Evolutionary conservation across 2,113 vertebrate species (phyloP).

Genomic region (Motacilla tschutschensis): DNA sequence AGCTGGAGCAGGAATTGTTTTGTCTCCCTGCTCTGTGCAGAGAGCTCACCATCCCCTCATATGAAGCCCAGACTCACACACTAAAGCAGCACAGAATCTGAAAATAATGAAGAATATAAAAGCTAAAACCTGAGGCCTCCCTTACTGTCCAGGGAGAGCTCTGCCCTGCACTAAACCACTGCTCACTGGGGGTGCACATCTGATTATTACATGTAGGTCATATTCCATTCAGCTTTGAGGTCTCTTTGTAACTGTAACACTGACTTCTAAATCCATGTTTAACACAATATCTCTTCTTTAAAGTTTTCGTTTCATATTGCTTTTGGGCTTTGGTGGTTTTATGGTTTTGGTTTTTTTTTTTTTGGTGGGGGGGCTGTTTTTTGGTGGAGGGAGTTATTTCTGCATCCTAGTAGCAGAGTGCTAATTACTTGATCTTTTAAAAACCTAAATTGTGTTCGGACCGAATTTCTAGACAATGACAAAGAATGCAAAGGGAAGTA

Average conservation of each 20-base stretch:
- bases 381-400: background rate
- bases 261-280: background rate
- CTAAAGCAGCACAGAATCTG: background rate
- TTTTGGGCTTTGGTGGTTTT: background rate
- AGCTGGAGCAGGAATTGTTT: too few species aligned
- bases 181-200: background rate
- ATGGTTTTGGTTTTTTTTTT: background rate
- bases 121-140: background rate
- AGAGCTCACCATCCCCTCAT: background rate
- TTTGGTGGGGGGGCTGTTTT: background rate
- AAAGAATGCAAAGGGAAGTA: background rate
- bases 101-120: background rate
- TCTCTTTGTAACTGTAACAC: background rate
- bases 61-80: background rate
- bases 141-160: background rate
- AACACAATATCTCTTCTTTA: background rate
- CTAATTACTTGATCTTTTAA: background rate
- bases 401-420: fast-evolving
- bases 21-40: too few species aligned
- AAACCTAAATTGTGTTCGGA: background rate
- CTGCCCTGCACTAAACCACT: background rate
- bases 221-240: background rate
- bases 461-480: background rate
- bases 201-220: background rate
- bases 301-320: background rate